Evolutionary conservation across 1,140 invertebrate species (phyloP).

Genomic region (Armadillidium nasatum): DNA sequence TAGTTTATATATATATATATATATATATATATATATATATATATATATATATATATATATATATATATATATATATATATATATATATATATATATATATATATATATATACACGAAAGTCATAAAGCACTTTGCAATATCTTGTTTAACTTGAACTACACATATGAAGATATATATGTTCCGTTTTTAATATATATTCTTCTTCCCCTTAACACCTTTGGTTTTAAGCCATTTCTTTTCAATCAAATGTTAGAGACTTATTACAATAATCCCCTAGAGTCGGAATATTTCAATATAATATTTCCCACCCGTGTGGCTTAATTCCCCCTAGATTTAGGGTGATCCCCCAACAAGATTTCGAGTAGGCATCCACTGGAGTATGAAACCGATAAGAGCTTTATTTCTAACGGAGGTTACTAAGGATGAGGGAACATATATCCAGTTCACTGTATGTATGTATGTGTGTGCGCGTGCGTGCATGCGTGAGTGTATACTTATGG

Average conservation of each 20-base stretch:
- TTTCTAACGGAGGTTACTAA: not conserved
- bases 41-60: too few relatives aligned
- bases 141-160: too few relatives aligned
- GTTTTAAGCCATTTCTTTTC: conserved; percentile 4
- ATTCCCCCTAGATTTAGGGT: conserved; percentile 3
- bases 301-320: conserved; percentile 2
- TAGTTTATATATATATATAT: too few relatives aligned
- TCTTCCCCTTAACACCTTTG: conserved; percentile 2
- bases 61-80: too few relatives aligned
- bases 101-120: too few relatives aligned
- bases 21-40: too few relatives aligned
- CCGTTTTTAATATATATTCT: not conserved
- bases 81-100: too few relatives aligned
- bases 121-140: too few relatives aligned
- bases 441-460: too few relatives aligned
- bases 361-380: conserved; percentile 2
- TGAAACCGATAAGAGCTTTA: conserved; percentile 3
- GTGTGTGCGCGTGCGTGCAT: too few relatives aligned
- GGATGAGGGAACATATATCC: not conserved
- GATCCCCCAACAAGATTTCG: not conserved
- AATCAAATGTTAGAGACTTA: conserved; percentile 1
- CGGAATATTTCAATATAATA: conserved; percentile 4
- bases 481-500: too few relatives aligned
- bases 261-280: conserved; percentile 3
- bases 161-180: too few relatives aligned